These are phyloP conservation scores for Mionectes macconnelli DNA, from an alignment of 2,113 vertebrate species.

Conservation along the genomic window DNA sequence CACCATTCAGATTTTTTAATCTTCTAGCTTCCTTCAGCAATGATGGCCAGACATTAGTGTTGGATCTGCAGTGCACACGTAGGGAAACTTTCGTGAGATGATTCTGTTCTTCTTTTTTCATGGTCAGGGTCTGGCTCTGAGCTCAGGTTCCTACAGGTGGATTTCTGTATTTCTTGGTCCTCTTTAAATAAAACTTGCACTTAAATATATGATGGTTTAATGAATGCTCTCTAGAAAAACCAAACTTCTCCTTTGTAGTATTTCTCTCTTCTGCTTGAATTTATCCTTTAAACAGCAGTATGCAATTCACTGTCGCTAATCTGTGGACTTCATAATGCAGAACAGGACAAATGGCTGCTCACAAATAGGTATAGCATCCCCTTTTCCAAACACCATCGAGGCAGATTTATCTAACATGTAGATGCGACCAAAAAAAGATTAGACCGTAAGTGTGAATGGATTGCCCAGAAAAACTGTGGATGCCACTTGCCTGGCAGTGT, in stretches of 20 bases:
- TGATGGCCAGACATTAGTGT: background rate
- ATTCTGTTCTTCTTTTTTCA: background rate
- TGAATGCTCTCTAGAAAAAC: background rate
- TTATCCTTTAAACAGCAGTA: background rate
- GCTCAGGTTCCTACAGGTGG: background rate
- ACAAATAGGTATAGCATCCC: background rate
- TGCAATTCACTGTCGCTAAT: background rate
- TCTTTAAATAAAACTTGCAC: background rate
- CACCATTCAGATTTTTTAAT: background rate
- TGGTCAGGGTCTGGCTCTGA: background rate
- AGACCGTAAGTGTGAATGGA: background rate
- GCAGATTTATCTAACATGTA: background rate
- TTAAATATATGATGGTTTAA: background rate
- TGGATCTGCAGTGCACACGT: background rate
- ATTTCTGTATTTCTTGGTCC: background rate
- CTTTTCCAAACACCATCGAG: background rate
- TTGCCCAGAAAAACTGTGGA: rapidly evolving
- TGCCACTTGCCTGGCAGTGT: rapidly evolving
- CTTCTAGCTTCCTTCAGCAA: background rate
- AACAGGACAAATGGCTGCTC: background rate
- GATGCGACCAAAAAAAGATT: background rate
- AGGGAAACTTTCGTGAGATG: background rate
- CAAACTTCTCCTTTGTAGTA: background rate
- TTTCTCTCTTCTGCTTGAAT: background rate
- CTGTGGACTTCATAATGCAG: background rate